These are phyloP conservation scores for Camponotus vicinus DNA, from an alignment of 1,140 invertebrate genomes.

Conservation along the genomic window DNA sequence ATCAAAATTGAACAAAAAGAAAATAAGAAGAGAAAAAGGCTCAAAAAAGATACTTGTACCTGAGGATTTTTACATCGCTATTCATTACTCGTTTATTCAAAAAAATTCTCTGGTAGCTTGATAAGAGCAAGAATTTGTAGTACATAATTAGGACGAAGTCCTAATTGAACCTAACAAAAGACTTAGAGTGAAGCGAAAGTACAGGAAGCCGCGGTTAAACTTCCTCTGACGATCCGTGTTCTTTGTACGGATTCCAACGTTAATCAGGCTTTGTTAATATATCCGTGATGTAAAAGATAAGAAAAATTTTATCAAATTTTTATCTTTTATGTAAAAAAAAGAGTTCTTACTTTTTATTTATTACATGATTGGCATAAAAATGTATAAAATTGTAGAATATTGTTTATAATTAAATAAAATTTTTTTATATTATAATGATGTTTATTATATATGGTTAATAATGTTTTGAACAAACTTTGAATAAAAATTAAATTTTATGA, in stretches of 20 bases:
- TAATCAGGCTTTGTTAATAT: background rate
- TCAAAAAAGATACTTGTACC: background rate
- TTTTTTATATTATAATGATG: too few species aligned
- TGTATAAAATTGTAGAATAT: background rate
- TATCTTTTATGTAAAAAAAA: background rate
- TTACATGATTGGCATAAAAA: background rate
- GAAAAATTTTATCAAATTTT: background rate
- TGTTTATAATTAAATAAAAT: background rate
- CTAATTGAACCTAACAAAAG: constrained; percentile 31
- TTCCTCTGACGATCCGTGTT: background rate
- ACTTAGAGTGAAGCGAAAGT: background rate
- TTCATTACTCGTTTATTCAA: background rate
- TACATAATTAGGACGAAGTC: background rate
- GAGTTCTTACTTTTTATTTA: background rate
- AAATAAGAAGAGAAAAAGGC: background rate
- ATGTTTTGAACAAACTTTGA: background rate
- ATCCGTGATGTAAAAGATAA: background rate
- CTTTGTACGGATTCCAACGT: too few species aligned
- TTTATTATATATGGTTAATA: too few species aligned
- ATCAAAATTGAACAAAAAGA: background rate
- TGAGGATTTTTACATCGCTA: background rate
- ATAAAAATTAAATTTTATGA: constrained; percentile 1
- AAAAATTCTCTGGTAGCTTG: background rate
- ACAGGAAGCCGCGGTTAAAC: constrained; percentile 11
- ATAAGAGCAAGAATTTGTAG: background rate